phyloP scores from a whole-genome alignment of 2,113 vertebrate species.

The Miniopterus natalensis region DNA sequence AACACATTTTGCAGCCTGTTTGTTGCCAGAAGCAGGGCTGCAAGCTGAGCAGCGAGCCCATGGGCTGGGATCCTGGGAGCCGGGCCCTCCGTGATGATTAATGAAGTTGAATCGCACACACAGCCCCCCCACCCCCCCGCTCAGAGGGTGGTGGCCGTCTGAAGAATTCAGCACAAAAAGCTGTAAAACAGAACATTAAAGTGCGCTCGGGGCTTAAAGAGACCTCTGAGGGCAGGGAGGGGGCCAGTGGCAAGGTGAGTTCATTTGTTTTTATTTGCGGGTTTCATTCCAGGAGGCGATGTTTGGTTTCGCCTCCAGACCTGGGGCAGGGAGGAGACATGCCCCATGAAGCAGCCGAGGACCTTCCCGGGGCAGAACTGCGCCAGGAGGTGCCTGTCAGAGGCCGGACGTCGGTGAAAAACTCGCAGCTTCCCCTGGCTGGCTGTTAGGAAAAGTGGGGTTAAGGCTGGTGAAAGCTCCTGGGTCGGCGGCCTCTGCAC shows the following conservation, averaged over 20 bases:
- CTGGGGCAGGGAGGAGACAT: constrained; percentile 71
- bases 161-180: constrained; percentile 69
- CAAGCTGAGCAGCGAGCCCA: constrained; percentile 26
- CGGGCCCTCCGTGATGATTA: neutral
- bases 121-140: constrained; percentile 1
- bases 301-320: constrained; percentile 81
- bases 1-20: constrained; percentile 45
- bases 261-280: constrained; percentile 85
- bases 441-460: constrained; percentile 77
- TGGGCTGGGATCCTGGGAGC: neutral
- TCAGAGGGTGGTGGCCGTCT: constrained; percentile 56
- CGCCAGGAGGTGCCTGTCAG: constrained; percentile 69
- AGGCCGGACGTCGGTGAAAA: neutral
- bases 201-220: constrained; percentile 66
- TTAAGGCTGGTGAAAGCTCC: constrained; percentile 76
- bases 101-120: constrained; percentile 18
- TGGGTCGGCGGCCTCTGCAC: constrained; percentile 51
- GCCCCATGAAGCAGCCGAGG: constrained; percentile 68
- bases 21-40: constrained; percentile 2
- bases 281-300: constrained; percentile 76
- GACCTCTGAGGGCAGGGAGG: constrained; percentile 36
- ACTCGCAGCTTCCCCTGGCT: constrained; percentile 48
- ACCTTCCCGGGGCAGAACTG: constrained; percentile 2
- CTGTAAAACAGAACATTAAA: constrained; percentile 76
- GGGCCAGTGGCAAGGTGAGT: neutral